These are phyloP conservation scores for Drosophila sucinea DNA, from an alignment of 1,140 invertebrate genomes.

Conservation along the genomic window DNA sequence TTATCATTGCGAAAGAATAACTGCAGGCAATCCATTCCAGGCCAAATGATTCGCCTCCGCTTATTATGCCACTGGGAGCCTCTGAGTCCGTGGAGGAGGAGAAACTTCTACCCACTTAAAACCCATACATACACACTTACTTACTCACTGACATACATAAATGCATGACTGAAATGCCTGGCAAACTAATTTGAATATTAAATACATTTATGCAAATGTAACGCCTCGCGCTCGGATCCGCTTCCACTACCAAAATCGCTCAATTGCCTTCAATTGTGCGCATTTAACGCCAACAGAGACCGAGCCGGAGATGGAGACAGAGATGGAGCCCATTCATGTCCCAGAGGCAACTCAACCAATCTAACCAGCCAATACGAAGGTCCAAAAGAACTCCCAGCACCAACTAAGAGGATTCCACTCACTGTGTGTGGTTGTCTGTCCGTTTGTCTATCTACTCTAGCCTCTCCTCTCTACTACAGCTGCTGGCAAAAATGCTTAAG, in stretches of 20 bases:
- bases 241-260: slow-evolving; percentile 48
- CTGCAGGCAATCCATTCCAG: slow-evolving; percentile 23
- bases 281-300: slow-evolving; percentile 61
- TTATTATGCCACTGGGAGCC: slow-evolving; percentile 5
- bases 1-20: slow-evolving; percentile 44
- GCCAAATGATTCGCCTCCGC: not conserved
- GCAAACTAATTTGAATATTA: slow-evolving; percentile 74
- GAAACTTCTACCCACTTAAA: slow-evolving; percentile 1
- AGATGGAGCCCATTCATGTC: not conserved
- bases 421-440: not conserved
- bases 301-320: not conserved
- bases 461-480: slow-evolving; percentile 2
- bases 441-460: slow-evolving; percentile 31
- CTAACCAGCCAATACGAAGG: not conserved
- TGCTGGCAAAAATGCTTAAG: slow-evolving; percentile 26
- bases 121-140: slow-evolving; percentile 3
- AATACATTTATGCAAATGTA: slow-evolving; percentile 79
- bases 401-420: not conserved
- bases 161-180: slow-evolving; percentile 52
- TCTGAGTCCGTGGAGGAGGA: not conserved
- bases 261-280: slow-evolving; percentile 73
- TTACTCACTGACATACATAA: slow-evolving; percentile 21
- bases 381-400: not conserved
- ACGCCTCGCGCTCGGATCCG: slow-evolving; percentile 36
- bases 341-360: slow-evolving; percentile 13